Conservation (phyloP, 1,140 invertebrate genomes). For the Bradynema listronoti region DNA sequence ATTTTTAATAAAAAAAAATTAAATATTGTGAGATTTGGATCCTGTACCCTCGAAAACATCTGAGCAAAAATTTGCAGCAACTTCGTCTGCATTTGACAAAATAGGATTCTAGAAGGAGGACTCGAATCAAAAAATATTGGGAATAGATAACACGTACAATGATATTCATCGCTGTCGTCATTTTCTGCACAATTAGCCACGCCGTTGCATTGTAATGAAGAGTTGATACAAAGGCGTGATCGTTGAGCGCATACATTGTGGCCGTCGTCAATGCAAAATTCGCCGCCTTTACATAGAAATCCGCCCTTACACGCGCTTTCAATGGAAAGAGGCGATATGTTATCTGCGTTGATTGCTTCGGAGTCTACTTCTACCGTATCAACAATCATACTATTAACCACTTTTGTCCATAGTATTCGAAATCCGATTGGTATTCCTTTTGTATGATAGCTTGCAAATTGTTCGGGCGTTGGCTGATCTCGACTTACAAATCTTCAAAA, state of each 20-base stretch:
- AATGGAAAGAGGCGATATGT: too few relatives aligned
- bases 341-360: too few relatives aligned
- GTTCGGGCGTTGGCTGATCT: conserved; percentile 39
- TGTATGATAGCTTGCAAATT: conserved; percentile 16
- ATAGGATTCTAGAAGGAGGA: too few relatives aligned
- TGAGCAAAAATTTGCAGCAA: too few relatives aligned
- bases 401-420: conserved; percentile 41
- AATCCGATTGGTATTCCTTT: conserved; percentile 42
- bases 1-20: too few relatives aligned
- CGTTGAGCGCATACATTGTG: conserved; percentile 43
- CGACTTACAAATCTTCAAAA: conserved; percentile 35
- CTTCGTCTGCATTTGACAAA: too few relatives aligned
- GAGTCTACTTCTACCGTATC: neutral
- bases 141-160: conserved; percentile 37
- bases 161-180: conserved; percentile 42
- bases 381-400: conserved; percentile 19
- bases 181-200: conserved; percentile 43
- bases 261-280: conserved; percentile 41
- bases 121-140: too few relatives aligned
- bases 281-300: conserved; percentile 12
- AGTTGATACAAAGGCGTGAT: conserved; percentile 40
- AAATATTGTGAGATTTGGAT: too few relatives aligned
- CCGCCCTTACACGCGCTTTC: neutral
- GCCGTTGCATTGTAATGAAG: conserved; percentile 37
- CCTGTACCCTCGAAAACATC: too few relatives aligned